Conservation (phyloP, 2,113 vertebrate genomes). For the Hydrochoerus hydrochaeris region DNA sequence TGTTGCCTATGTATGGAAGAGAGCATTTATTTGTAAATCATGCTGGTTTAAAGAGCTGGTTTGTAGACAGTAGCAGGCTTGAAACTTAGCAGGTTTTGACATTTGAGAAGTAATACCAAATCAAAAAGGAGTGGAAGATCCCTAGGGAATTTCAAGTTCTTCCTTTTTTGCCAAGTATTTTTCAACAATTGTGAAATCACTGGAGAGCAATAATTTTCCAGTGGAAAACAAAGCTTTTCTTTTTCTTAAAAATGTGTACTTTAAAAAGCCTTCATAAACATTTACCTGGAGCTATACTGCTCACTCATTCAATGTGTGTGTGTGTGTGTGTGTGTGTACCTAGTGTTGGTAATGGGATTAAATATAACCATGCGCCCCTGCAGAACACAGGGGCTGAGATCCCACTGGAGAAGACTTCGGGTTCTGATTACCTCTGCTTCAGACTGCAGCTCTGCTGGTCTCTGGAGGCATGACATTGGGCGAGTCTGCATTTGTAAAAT, state of each 20-base stretch:
- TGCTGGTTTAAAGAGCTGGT: background rate
- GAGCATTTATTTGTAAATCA: background rate
- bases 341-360: background rate
- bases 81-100: slow-evolving; percentile 35
- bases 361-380: background rate
- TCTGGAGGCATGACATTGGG: background rate
- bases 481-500: background rate
- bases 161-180: slow-evolving; percentile 40
- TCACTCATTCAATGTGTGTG: background rate
- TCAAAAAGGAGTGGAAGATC: background rate
- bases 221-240: slow-evolving; percentile 10
- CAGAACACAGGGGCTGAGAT: background rate
- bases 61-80: background rate
- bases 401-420: background rate
- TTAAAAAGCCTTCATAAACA: background rate
- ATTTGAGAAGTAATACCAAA: slow-evolving; percentile 54
- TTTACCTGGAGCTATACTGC: background rate
- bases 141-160: slow-evolving; percentile 31
- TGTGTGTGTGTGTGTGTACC: fast-evolving
- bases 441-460: background rate
- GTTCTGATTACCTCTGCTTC: background rate
- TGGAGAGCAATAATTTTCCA: slow-evolving; percentile 20
- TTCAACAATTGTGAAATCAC: slow-evolving; percentile 34
- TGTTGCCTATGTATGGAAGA: background rate
- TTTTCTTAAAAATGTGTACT: background rate